Conservation (phyloP, 2,797 vertebrate species). For the Anguilla pacifica region DNA sequence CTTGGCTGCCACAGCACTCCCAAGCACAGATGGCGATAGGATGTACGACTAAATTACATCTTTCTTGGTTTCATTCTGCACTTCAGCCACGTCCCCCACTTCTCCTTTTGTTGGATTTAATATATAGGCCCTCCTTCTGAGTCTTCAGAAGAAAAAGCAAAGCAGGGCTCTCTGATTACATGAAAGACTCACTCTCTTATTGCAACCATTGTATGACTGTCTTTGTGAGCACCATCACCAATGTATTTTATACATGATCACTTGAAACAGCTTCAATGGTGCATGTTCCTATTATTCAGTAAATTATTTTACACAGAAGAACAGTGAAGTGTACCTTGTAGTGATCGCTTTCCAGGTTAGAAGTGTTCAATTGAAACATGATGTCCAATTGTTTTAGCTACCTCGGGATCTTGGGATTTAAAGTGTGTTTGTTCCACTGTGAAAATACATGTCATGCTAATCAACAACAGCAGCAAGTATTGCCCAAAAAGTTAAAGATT, state of each 20-base stretch:
- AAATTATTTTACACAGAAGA: not conserved
- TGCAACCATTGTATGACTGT: not conserved
- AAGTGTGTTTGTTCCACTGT: not conserved
- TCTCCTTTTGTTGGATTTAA: not conserved
- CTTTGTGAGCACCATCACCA: not conserved
- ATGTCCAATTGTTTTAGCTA: not conserved
- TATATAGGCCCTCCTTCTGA: not conserved
- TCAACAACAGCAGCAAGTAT: not conserved
- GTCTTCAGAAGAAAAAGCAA: not conserved
- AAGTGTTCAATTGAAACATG: not conserved
- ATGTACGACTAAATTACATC: conserved; percentile 5
- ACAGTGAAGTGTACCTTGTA: not conserved
- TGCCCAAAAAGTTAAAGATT: not conserved
- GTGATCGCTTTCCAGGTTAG: not conserved
- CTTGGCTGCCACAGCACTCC: conserved; percentile 48
- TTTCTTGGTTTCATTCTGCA: conserved; percentile 5
- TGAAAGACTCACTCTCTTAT: not conserved
- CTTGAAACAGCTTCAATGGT: not conserved
- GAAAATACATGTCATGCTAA: not conserved
- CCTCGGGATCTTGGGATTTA: not conserved
- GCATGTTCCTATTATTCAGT: not conserved
- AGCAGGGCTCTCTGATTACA: not conserved
- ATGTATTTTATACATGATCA: not conserved
- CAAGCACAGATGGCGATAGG: conserved; percentile 15
- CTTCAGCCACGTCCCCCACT: not conserved